These are phyloP conservation scores for Neosalanx taihuensis DNA, from an alignment of 2,797 vertebrate species.

Conservation along the genomic window DNA sequence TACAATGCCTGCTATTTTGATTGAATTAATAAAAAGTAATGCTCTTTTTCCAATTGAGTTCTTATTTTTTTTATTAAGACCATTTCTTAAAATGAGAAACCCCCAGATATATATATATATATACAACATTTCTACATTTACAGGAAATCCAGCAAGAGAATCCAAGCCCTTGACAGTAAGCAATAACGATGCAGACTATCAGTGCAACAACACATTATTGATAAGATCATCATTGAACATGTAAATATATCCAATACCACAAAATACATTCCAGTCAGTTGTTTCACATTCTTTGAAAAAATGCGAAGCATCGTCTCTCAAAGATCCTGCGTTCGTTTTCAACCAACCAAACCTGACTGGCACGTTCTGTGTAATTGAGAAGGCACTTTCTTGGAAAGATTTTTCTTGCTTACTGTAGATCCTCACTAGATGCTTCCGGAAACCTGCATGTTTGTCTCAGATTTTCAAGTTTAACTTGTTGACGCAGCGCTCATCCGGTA, in stretches of 20 bases:
- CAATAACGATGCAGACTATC: neutral
- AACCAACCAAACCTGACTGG: neutral
- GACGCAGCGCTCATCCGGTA: neutral
- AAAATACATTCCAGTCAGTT: too few species aligned
- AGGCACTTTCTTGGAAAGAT: constrained; percentile 42
- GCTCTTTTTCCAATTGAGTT: too few species aligned
- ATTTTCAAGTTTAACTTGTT: neutral
- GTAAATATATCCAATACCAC: neutral
- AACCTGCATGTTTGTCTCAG: neutral
- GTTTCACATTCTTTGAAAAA: too few species aligned
- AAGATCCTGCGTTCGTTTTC: neutral
- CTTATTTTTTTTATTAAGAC: constrained; percentile 53
- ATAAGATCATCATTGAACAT: neutral
- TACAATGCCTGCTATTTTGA: too few species aligned
- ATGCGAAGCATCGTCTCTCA: too few species aligned
- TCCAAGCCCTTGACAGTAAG: neutral
- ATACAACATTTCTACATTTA: constrained; percentile 35
- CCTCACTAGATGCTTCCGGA: neutral
- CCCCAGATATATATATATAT: constrained; percentile 18
- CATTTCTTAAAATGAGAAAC: constrained; percentile 22
- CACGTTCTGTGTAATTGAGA: constrained; percentile 7
- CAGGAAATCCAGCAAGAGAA: neutral
- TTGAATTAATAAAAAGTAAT: too few species aligned
- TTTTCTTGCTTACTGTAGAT: neutral
- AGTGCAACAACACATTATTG: neutral